phyloP scores from a whole-genome alignment of 2,888 invertebrate species.

The Morpho helenor region DNA sequence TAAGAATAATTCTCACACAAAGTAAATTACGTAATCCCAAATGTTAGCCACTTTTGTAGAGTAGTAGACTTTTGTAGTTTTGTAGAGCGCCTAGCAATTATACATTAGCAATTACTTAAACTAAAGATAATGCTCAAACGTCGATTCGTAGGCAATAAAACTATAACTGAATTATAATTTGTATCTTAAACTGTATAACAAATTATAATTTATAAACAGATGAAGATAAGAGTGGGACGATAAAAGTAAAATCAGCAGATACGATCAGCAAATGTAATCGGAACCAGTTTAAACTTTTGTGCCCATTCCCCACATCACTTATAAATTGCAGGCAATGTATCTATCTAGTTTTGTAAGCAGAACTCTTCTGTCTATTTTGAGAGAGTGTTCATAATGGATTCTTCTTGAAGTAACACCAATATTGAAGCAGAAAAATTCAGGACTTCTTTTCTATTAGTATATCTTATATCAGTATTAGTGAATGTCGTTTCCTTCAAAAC shows the following conservation, averaged over 20 bases:
- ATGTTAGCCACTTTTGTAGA: no score
- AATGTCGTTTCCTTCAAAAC: no score
- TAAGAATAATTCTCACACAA: no score
- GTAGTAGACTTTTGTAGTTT: background rate
- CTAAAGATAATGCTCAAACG: conserved; percentile 1
- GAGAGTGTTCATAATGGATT: conserved; percentile 45
- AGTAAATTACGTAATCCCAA: no score
- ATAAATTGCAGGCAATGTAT: conserved; percentile 13
- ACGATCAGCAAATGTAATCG: conserved; percentile 18
- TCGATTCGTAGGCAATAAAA: background rate
- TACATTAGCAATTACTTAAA: conserved; percentile 10
- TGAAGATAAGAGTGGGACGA: conserved; percentile 14
- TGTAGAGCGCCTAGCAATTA: conserved; percentile 9
- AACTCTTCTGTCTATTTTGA: conserved; percentile 45
- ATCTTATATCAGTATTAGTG: background rate
- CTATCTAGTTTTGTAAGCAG: conserved; percentile 31
- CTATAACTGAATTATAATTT: background rate
- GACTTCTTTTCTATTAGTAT: background rate
- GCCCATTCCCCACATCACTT: conserved; percentile 15
- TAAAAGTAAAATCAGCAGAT: conserved; percentile 12
- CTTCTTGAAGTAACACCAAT: conserved; percentile 33
- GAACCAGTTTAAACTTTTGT: conserved; percentile 21
- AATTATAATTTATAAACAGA: conserved; percentile 15
- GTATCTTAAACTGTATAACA: conserved; percentile 4
- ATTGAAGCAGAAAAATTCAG: background rate